phyloP scores from a whole-genome alignment of 2,797 vertebrate genomes.

The Rousettus madagascariensis region DNA sequence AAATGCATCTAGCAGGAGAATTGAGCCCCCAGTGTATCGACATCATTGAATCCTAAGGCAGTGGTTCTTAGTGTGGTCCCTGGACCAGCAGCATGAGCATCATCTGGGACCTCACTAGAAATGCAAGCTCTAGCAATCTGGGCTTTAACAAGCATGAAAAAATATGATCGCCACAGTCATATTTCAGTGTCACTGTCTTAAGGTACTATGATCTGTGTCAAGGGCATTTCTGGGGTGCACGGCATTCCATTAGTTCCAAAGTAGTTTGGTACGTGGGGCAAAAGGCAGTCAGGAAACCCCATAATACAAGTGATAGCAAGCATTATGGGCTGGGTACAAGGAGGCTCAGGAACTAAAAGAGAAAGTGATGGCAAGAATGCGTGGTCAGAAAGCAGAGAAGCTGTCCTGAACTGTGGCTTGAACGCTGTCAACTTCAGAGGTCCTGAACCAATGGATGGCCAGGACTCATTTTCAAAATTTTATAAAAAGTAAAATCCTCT shows the following conservation, averaged over 20 bases:
- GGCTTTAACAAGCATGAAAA: background rate
- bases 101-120: background rate
- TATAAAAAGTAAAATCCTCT: background rate
- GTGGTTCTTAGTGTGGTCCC: background rate
- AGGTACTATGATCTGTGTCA: background rate
- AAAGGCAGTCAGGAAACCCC: background rate
- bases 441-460: background rate
- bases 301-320: background rate
- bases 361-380: background rate
- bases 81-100: background rate
- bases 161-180: background rate
- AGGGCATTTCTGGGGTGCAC: background rate
- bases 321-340: accelerated
- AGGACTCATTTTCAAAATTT: background rate
- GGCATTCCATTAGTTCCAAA: background rate
- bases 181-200: background rate
- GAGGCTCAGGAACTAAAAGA: background rate
- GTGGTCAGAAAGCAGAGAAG: background rate
- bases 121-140: background rate
- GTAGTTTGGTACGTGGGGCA: background rate
- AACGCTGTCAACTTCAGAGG: background rate
- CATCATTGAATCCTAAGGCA: background rate
- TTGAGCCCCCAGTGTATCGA: background rate
- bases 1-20: background rate
- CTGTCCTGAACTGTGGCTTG: background rate